Conservation (phyloP, 1,140 invertebrate genomes). For the Drosophila kohkoa region DNA sequence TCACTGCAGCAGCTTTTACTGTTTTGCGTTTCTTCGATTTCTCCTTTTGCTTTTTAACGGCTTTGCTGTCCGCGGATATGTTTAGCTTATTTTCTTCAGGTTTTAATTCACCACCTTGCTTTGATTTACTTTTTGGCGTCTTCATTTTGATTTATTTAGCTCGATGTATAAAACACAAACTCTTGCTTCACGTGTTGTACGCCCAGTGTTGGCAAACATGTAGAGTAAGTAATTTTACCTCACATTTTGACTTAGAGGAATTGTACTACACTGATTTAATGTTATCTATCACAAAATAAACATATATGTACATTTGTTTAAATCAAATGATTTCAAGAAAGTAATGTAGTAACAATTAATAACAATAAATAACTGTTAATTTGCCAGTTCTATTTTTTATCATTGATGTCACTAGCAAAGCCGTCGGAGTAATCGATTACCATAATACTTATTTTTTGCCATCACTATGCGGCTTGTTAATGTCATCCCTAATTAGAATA, state of each 20-base stretch:
- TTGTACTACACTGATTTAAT: too few relatives aligned
- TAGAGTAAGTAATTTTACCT: background rate
- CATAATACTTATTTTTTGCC: background rate
- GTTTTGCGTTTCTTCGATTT: conserved; percentile 40
- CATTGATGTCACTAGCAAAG: too few relatives aligned
- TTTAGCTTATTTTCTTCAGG: conserved; percentile 28
- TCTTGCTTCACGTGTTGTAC: conserved; percentile 49
- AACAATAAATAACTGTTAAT: too few relatives aligned
- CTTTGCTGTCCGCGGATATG: conserved; percentile 47
- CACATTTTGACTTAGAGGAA: background rate
- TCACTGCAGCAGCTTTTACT: conserved; percentile 7
- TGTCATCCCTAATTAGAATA: conserved; percentile 59
- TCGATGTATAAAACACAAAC: background rate
- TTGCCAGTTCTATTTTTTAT: too few relatives aligned
- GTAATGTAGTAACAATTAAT: too few relatives aligned
- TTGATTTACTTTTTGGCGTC: conserved; percentile 43
- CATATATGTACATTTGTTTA: too few relatives aligned
- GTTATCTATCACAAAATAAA: too few relatives aligned
- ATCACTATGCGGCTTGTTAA: conserved; percentile 57
- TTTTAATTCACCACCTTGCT: conserved; percentile 58
- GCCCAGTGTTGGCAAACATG: conserved; percentile 22
- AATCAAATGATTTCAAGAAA: too few relatives aligned
- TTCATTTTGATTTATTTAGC: conserved; percentile 53
- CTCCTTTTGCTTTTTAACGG: conserved; percentile 43
- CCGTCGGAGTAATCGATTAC: background rate